Evolutionary conservation across 2,113 vertebrate genomes (phyloP), one percentile per base, ranked within the genome.

Genomic region (Odocoileus hemionus): DNA sequence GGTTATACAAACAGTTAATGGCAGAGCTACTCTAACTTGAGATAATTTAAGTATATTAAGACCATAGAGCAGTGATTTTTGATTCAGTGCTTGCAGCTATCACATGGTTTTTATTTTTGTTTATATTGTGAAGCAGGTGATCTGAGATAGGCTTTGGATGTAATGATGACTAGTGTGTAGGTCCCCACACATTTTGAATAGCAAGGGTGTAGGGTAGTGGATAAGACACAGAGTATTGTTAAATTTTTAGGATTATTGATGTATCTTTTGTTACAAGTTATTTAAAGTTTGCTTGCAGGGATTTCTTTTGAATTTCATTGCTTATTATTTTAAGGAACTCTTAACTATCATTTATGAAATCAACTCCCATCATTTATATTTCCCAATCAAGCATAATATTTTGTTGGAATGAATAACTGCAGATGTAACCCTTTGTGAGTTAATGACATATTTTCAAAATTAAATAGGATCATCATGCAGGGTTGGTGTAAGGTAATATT

Each of bases 391-490:
- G 89, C 76, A 11, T 67, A 89, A 79, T 89, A 61, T 84, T 97
- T 89, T 64, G 9, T 43, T 58, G 33, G 50, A 57, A 93, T 50
- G n/a, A 13, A 36, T 91, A 88, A 74, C 0, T 0, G 6, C 6
- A 87, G 19, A 47, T 39, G 21, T 1, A 92, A 93, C 15, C 45
- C 86, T 64, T 96, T 89, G 36, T 47, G 76, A 43, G 25, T 94
- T 97, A 13, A 23, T 78, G 54, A 11, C 55, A 79, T 25, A 95
- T 97, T 98, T 76, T 64, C n/a, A 90, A 47, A 57, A 96, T 39
- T 79, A 96, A 97, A 80, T 3, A 94, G 85, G 84, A 97, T 97
- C 55, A 58, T 78, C 78, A 21, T 84, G 74, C 45, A 78, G 95
- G 30, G 36, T 91, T 88, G 79, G 89, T 97, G 88, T 92, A 88